phyloP scores from a whole-genome alignment of 2,888 invertebrate species.

The Trachelus iudaicus region DNA sequence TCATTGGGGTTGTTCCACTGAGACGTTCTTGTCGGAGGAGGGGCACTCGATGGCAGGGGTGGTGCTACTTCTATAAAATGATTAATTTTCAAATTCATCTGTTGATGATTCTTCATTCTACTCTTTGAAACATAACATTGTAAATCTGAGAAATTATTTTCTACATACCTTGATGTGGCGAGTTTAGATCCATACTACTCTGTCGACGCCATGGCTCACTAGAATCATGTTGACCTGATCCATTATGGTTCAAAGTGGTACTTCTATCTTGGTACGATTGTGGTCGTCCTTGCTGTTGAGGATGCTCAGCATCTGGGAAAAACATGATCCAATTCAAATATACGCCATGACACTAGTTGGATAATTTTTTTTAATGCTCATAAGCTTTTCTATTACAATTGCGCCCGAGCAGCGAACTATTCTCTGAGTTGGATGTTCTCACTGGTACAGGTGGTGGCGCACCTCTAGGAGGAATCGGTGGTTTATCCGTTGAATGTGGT shows the following conservation, averaged over 20 bases:
- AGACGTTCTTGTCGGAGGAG: constrained; percentile 65
- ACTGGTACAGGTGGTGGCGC: constrained; percentile 71
- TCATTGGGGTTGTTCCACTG: constrained; percentile 58
- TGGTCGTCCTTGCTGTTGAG: constrained; percentile 49
- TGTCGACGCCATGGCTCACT: constrained; percentile 58
- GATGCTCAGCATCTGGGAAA: constrained; percentile 50
- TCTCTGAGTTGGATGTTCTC: constrained; percentile 63
- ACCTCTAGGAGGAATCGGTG: constrained; percentile 72
- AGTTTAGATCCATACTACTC: constrained; percentile 49
- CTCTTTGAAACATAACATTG: not conserved
- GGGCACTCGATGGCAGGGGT: constrained; percentile 71
- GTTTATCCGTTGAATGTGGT: constrained; percentile 64
- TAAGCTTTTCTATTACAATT: constrained; percentile 45
- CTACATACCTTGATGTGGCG: constrained; percentile 28
- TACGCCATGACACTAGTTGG: not conserved
- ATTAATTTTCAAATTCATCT: constrained; percentile 21
- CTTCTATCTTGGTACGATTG: constrained; percentile 58
- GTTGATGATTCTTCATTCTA: not conserved
- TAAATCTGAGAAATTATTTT: not conserved
- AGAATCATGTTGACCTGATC: constrained; percentile 54
- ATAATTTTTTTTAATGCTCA: not conserved
- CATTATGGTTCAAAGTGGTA: constrained; percentile 57
- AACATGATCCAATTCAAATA: constrained; percentile 13
- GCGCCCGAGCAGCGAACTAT: constrained; percentile 51
- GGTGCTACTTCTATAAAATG: constrained; percentile 70